phyloP scores from a whole-genome alignment of 2,113 vertebrate species.

The Malurus elegans region DNA sequence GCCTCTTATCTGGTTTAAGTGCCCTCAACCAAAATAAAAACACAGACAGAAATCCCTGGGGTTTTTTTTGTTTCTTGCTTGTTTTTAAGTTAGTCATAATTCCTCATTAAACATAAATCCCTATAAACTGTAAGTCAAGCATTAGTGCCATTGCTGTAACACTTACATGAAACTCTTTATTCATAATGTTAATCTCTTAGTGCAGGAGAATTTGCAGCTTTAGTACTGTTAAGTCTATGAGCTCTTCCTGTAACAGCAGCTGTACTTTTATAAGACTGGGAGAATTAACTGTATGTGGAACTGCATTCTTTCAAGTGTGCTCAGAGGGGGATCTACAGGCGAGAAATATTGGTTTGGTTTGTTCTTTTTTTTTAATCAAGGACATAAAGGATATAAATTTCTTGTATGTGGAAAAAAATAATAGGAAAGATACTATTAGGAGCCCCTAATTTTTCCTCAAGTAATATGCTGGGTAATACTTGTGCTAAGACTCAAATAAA shows the following conservation, averaged over 20 bases:
- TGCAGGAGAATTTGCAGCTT: not conserved
- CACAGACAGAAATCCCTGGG: not conserved
- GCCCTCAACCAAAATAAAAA: not conserved
- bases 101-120: not conserved
- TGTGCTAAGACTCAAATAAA: not conserved
- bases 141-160: not conserved
- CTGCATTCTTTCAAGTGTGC: not conserved
- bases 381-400: not conserved
- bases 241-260: slow-evolving; percentile 15
- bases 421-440: not conserved
- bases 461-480: not conserved
- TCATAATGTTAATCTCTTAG: not conserved
- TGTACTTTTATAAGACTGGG: not conserved
- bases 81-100: not conserved
- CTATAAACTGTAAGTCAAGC: not conserved
- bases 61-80: not conserved
- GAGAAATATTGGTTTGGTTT: not conserved
- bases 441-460: not conserved
- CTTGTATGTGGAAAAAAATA: not conserved
- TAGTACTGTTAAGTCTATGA: slow-evolving; percentile 18
- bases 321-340: not conserved
- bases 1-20: not conserved
- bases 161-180: not conserved
- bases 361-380: not conserved
- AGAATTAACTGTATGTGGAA: not conserved